A percentile compares a stretch with the other conserved stretches of the same genome.
Evolutionary conservation across 2,113 vertebrate genomes (phyloP).

Genomic region (Nematolebias whitei): DNA sequence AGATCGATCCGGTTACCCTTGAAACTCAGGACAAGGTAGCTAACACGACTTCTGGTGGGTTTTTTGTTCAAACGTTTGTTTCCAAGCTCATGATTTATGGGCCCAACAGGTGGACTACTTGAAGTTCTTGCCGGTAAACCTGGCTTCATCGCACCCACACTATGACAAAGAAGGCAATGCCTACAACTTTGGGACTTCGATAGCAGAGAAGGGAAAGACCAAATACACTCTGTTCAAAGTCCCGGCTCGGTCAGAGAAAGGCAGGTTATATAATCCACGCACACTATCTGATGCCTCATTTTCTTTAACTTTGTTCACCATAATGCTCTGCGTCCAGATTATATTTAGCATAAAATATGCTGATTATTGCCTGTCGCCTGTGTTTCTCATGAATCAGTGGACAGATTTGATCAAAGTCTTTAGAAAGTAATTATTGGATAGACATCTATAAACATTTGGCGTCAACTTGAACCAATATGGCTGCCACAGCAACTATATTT

Average conservation of each 20-base stretch:
- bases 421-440: too few relatives aligned
- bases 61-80: not conserved
- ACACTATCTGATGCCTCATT: not conserved
- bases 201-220: slow-evolving; percentile 91
- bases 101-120: slow-evolving; percentile 87
- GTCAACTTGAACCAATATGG: too few relatives aligned
- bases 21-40: slow-evolving; percentile 93
- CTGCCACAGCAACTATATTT: too few relatives aligned
- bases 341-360: too few relatives aligned
- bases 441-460: too few relatives aligned
- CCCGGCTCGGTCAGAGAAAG: slow-evolving; percentile 75
- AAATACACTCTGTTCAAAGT: slow-evolving; percentile 92
- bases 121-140: slow-evolving; percentile 85
- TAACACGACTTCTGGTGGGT: slow-evolving; percentile 48
- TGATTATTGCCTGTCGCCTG: too few relatives aligned
- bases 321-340: too few relatives aligned
- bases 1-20: slow-evolving; percentile 87
- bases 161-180: slow-evolving; percentile 89
- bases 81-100: slow-evolving; percentile 2
- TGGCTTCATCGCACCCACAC: slow-evolving; percentile 90
- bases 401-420: too few relatives aligned
- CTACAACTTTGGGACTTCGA: slow-evolving; percentile 92
- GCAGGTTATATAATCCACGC: slow-evolving; percentile 65
- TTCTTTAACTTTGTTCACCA: not conserved
- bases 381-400: too few relatives aligned